Conservation (phyloP, 2,888 invertebrate species). For the Diarsia brunnea region DNA sequence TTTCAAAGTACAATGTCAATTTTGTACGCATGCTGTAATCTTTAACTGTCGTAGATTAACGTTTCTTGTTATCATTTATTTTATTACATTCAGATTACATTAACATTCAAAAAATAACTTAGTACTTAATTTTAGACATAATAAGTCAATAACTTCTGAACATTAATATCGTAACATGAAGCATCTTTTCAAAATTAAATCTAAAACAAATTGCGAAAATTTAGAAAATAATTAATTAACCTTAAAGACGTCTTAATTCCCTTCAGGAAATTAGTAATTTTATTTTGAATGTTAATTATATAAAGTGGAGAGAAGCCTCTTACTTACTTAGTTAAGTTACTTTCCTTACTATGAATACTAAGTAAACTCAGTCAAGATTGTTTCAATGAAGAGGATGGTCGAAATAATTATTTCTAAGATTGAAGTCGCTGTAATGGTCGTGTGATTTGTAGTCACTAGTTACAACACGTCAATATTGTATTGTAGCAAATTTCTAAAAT, state of each 20-base stretch:
- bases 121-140: not conserved
- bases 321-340: constrained; percentile 25
- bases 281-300: constrained; percentile 50
- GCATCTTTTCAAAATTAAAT: constrained; percentile 18
- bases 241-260: constrained; percentile 29
- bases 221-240: constrained; percentile 38
- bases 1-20: not conserved
- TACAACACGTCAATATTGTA: constrained; percentile 13
- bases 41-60: not conserved
- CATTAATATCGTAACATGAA: constrained; percentile 10
- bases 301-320: constrained; percentile 34
- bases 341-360: constrained; percentile 20
- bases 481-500: constrained; percentile 5
- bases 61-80: not conserved
- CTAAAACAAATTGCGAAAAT: constrained; percentile 15
- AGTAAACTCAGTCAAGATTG: constrained; percentile 10
- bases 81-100: not conserved
- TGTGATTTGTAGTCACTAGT: not conserved
- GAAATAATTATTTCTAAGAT: constrained; percentile 5
- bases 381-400: constrained; percentile 9
- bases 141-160: not conserved
- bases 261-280: constrained; percentile 38
- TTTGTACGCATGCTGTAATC: not conserved
- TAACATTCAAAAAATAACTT: not conserved
- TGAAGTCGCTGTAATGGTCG: not conserved